A percentile compares a stretch with the other conserved stretches of the same genome.
Conservation (phyloP, 2,797 vertebrate species). For the Sebastes oblongus region DNA sequence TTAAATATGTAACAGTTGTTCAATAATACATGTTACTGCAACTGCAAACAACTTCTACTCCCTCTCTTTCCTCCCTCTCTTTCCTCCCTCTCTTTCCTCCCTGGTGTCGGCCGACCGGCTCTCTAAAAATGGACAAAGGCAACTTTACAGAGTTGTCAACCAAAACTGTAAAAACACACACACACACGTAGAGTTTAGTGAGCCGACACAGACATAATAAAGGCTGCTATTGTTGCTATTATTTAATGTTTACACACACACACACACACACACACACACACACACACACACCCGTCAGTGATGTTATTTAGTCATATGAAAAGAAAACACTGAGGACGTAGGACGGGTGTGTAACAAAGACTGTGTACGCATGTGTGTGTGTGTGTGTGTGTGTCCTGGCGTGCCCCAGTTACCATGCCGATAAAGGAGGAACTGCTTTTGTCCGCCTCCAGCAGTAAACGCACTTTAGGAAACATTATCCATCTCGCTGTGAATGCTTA, state of each 20-base stretch:
- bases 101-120: not conserved
- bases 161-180: not conserved
- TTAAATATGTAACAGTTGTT: conserved; percentile 35
- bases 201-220: conserved; percentile 9
- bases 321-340: not conserved
- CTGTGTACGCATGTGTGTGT: not conserved
- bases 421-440: conserved; percentile 34
- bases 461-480: conserved; percentile 44
- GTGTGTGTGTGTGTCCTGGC: not conserved
- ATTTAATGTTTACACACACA: not conserved
- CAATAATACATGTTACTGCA: conserved; percentile 39
- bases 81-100: not conserved
- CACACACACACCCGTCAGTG: not conserved
- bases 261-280: not conserved
- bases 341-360: not conserved
- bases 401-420: conserved; percentile 11
- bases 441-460: conserved; percentile 44
- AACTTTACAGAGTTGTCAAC: not conserved
- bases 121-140: not conserved
- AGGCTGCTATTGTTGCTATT: not conserved
- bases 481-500: conserved; percentile 25
- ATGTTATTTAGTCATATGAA: not conserved
- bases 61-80: not conserved
- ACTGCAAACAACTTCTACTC: conserved; percentile 16
- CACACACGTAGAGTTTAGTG: not conserved